Evolutionary conservation across 2,797 vertebrate genomes (phyloP), one percentile per base, ranked within the genome.

Genomic region (Sebastes melanostomus): DNA sequence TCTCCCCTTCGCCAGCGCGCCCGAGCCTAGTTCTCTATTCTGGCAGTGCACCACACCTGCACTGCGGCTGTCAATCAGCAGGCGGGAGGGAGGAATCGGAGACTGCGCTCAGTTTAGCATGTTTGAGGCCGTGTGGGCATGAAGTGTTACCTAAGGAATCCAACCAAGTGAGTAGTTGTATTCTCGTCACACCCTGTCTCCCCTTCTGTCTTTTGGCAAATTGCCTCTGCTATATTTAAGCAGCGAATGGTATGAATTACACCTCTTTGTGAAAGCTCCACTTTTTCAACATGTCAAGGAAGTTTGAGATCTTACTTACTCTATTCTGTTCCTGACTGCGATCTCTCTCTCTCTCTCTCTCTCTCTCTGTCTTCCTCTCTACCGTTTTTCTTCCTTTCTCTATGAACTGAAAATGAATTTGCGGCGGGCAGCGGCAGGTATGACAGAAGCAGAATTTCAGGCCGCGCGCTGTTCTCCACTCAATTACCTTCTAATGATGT

Each of bases 1-100:
- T 56, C 78, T 75, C 75, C 60, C 75, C 68, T 82, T 85, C 55
- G 77, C 84, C 84, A 59, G 81, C 61, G 11, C 63, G 30, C 72
- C 65, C 8, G 13, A 38, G 74, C 54, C 80, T 89, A 29, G 78
- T 92, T 91, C 81, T 84, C 89, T 62, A 88, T 93, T 92, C 92
- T 83, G 79, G 63, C 88, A 52, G 80, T 81, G 92, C 81, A 82
- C 72, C 83, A 82, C 81, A 86, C 92, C 90, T 88, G 90, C 91
- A 90, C 91, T 90, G 92, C 87, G 86, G 88, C 87, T 92, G 94
- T 94, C 94, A 93, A 82, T 95, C 93, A 94, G 88, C 9, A 8
- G 86, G 85, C 83, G 24, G 80, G 80, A 65, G 82, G 30, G 83
- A 80, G 75, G 85, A 82, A 72, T 72, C 22, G 25, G 67, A 79